Conservation (phyloP, 2,888 invertebrate species). For the Drosophila lutescens region DNA sequence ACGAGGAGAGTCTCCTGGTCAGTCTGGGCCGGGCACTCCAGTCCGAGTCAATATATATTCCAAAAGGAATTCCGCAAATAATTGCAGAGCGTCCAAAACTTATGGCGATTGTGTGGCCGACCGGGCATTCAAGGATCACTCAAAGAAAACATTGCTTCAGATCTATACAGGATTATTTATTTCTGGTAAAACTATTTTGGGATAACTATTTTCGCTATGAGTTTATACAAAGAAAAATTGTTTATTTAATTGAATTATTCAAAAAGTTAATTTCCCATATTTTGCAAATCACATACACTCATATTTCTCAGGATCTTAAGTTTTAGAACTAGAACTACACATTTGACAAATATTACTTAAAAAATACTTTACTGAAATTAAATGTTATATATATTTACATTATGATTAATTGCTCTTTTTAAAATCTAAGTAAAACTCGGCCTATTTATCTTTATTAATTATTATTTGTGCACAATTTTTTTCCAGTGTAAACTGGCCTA, state of each 20-base stretch:
- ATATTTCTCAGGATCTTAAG: not conserved
- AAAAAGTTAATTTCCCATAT: not conserved
- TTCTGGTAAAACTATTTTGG: not conserved
- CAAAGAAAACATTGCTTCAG: not conserved
- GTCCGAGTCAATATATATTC: constrained; percentile 81
- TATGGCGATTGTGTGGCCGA: constrained; percentile 74
- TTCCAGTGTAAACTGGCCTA: constrained; percentile 5
- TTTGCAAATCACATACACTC: too few species aligned
- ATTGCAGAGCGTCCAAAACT: constrained; percentile 76
- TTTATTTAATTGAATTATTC: not conserved
- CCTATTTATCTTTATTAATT: too few species aligned
- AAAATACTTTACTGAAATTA: too few species aligned
- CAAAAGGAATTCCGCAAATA: constrained; percentile 81
- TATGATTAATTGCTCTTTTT: too few species aligned
- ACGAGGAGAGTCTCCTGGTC: constrained; percentile 35
- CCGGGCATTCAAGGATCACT: constrained; percentile 21
- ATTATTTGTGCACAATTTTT: not conserved
- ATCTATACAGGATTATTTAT: too few species aligned
- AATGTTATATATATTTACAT: too few species aligned
- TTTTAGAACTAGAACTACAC: too few species aligned
- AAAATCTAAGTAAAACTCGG: too few species aligned
- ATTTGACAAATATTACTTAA: too few species aligned
- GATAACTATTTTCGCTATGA: too few species aligned
- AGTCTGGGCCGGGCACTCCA: constrained; percentile 50
- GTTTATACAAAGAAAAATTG: not conserved